Evolutionary conservation across 2,888 invertebrate genomes (phyloP).

Genomic region (Cerceris ruficornis): DNA sequence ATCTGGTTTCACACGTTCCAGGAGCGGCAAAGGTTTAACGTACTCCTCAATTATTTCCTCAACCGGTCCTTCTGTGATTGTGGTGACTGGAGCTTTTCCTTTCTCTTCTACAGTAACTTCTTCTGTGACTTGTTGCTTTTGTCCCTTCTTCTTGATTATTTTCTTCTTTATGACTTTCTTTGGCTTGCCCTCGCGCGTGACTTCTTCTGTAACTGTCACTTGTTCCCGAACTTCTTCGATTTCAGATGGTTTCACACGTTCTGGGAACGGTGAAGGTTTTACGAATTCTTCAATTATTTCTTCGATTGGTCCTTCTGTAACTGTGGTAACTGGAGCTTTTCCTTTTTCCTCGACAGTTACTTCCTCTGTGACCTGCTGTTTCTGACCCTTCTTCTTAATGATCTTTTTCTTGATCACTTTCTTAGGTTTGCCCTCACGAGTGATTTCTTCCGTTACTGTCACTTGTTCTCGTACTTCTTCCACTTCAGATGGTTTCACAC

Average conservation of each 20-base stretch:
- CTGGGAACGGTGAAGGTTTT: neutral
- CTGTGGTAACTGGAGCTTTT: constrained; percentile 73
- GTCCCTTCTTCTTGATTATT: neutral
- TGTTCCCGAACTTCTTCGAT: constrained; percentile 68
- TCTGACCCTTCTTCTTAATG: constrained; percentile 70
- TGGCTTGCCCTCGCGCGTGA: constrained; percentile 80
- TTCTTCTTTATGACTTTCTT: constrained; percentile 63
- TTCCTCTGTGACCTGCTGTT: constrained; percentile 63
- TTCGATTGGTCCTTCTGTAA: constrained; percentile 50
- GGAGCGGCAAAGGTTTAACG: too few species aligned
- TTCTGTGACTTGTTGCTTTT: too few species aligned
- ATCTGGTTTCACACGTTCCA: too few species aligned
- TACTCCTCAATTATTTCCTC: too few species aligned
- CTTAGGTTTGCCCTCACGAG: constrained; percentile 71
- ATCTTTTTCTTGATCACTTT: constrained; percentile 33
- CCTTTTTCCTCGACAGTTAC: constrained; percentile 51
- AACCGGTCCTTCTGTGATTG: too few species aligned
- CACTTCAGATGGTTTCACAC: constrained; percentile 79
- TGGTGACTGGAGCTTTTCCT: too few species aligned
- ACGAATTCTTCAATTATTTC: constrained; percentile 49
- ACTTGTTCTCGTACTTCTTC: constrained; percentile 62
- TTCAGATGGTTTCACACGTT: constrained; percentile 75
- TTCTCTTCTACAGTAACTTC: too few species aligned
- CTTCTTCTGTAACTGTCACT: constrained; percentile 69
- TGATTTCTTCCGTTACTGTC: constrained; percentile 64